Evolutionary conservation across 2,113 vertebrate genomes (phyloP).

Genomic region (Micronycteris hirsuta): DNA sequence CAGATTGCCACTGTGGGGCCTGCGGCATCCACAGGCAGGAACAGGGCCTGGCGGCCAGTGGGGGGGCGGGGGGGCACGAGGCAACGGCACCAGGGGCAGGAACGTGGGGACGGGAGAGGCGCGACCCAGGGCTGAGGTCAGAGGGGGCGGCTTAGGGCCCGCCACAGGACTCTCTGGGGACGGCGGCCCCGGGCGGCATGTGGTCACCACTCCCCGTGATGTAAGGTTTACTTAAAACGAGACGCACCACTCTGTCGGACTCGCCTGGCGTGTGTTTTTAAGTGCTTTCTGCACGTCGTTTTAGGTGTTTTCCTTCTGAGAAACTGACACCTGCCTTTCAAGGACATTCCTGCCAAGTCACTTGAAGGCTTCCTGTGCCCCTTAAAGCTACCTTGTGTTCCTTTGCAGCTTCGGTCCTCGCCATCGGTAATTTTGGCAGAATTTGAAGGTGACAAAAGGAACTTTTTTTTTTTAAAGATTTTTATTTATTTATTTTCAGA

Average conservation of each 20-base stretch:
- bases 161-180: no score
- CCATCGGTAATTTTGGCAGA: neutral
- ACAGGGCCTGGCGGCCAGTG: no score
- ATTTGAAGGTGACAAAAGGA: neutral
- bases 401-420: neutral
- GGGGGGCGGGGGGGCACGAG: fast-evolving
- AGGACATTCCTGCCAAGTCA: neutral
- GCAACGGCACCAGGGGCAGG: no score
- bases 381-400: neutral
- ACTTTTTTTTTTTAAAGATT: no score
- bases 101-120: no score
- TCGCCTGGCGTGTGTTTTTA: neutral
- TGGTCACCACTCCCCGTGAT: neutral
- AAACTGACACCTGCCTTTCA: neutral
- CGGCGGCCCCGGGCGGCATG: no score
- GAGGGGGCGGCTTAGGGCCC: no score
- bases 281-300: neutral
- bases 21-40: no score
- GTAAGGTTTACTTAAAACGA: neutral
- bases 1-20: no score
- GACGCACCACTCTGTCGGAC: neutral
- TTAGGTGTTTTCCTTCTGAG: neutral
- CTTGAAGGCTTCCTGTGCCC: neutral
- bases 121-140: no score
- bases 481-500: no score